Evolutionary conservation across 2,888 invertebrate genomes (phyloP).

Genomic region (Allygus modestus): DNA sequence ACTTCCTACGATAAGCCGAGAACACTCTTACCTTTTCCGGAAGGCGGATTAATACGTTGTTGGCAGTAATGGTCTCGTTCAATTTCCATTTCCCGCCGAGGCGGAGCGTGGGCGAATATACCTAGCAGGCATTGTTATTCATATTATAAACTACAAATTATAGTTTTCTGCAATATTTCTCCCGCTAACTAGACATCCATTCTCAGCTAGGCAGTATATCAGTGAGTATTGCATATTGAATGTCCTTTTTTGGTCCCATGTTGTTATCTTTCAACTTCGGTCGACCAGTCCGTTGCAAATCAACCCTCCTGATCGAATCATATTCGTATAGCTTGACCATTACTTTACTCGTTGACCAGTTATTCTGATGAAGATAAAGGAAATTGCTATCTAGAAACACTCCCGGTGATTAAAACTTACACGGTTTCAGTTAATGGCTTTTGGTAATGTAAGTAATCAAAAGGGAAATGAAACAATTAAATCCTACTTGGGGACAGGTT

Average conservation of each 20-base stretch:
- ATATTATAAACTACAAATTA: conserved; percentile 26
- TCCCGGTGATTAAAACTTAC: too few relatives aligned
- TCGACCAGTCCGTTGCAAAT: neutral
- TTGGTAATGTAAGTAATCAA: too few relatives aligned
- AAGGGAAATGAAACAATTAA: too few relatives aligned
- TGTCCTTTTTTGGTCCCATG: neutral
- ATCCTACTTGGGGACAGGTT: too few relatives aligned
- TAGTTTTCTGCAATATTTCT: neutral
- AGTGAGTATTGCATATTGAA: conserved; percentile 20
- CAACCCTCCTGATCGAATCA: neutral
- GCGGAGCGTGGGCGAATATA: neutral
- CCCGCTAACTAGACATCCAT: neutral
- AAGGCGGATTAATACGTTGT: neutral
- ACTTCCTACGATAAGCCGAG: neutral
- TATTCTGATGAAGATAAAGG: neutral
- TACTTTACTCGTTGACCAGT: neutral
- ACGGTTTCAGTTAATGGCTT: neutral
- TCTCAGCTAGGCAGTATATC: conserved; percentile 1
- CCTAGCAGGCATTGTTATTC: conserved; percentile 30
- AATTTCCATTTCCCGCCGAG: neutral
- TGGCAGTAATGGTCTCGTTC: neutral
- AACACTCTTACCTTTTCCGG: neutral
- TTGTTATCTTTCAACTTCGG: neutral
- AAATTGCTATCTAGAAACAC: neutral
- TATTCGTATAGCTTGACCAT: neutral